These are phyloP conservation scores for Stichodactyla helianthus DNA, from an alignment of 64 coral and sea anemone species.

Conservation along the genomic window DNA sequence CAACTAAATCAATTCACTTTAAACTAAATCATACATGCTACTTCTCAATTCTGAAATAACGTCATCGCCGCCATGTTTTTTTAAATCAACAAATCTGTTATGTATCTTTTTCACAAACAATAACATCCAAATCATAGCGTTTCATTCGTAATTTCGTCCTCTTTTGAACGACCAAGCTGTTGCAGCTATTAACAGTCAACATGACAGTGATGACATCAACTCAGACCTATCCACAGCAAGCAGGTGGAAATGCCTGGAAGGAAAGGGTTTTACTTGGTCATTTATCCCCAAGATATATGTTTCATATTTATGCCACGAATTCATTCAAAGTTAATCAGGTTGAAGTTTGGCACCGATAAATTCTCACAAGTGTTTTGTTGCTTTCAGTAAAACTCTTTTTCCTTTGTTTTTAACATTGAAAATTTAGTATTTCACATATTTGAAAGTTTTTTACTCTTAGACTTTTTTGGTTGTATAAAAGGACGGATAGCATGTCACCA, in stretches of 20 bases:
- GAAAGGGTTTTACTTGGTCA: neutral
- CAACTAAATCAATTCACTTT: neutral
- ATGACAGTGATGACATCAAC: neutral
- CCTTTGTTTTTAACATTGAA: slow-evolving; percentile 1
- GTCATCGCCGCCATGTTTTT: neutral
- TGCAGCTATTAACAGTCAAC: neutral
- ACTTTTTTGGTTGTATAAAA: neutral
- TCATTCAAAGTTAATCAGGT: neutral
- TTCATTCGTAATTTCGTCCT: too few relatives aligned
- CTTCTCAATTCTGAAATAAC: neutral
- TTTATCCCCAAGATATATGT: too few relatives aligned
- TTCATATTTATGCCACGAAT: too few relatives aligned
- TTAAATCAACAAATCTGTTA: neutral
- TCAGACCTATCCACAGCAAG: neutral
- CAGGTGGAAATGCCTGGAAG: neutral
- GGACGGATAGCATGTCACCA: too few relatives aligned
- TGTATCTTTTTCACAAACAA: neutral
- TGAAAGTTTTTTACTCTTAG: neutral
- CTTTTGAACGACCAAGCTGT: neutral
- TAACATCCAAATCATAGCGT: too few relatives aligned
- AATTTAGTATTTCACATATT: neutral
- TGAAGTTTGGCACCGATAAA: neutral
- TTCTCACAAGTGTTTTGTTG: neutral
- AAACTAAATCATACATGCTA: neutral
- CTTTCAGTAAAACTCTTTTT: neutral